These are phyloP conservation scores for Melanotaenia pygmaea DNA, from an alignment of 2,797 vertebrate species.

Conservation along the genomic window DNA sequence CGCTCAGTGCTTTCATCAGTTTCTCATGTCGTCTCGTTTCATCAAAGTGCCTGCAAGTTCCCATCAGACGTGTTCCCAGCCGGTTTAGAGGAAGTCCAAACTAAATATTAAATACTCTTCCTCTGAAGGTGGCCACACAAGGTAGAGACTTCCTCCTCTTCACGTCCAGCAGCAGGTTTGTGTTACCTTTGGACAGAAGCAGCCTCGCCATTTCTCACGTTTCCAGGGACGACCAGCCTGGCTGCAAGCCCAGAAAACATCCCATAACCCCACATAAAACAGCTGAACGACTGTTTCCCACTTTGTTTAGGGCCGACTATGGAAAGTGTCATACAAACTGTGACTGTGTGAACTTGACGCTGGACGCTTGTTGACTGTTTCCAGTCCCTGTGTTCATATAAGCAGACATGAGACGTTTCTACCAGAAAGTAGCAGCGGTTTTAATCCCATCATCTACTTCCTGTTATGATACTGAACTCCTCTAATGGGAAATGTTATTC, in stretches of 20 bases:
- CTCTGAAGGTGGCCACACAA: neutral
- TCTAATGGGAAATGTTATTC: neutral
- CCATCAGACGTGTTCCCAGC: neutral
- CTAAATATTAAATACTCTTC: slow-evolving; percentile 1
- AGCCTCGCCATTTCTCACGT: neutral
- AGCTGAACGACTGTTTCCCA: neutral
- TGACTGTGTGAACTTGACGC: neutral
- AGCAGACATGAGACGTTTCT: neutral
- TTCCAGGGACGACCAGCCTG: neutral
- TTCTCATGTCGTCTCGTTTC: too few species aligned
- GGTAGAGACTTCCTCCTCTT: neutral
- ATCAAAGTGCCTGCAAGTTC: slow-evolving; percentile 38
- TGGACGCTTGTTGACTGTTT: neutral
- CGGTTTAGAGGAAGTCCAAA: neutral
- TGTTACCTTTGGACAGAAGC: slow-evolving; percentile 2
- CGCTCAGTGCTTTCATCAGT: neutral
- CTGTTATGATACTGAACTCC: fast-evolving
- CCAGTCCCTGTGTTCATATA: too few species aligned
- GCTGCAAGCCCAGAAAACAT: neutral
- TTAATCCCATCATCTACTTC: neutral
- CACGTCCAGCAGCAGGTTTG: neutral
- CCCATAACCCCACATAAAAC: neutral
- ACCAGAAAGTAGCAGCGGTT: neutral
- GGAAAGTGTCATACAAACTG: neutral
- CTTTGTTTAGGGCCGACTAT: neutral